A percentile compares a stretch with the other conserved stretches of the same genome.
Evolutionary conservation across 2,113 vertebrate genomes (phyloP).

Genomic region (Odontesthes bonariensis): DNA sequence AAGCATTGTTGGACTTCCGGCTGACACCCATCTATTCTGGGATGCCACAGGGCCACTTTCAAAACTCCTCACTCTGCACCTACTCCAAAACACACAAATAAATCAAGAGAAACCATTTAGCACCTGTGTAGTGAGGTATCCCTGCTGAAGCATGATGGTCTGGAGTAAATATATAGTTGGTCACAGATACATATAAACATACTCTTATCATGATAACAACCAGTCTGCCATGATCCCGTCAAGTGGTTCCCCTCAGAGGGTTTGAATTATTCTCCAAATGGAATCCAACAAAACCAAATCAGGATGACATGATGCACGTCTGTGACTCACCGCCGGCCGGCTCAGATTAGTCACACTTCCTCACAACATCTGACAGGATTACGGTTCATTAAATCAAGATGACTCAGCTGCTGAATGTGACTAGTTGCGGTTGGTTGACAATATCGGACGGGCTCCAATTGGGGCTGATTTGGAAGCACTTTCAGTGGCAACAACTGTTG

Average conservation of each 20-base stretch:
- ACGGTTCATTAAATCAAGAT: slow-evolving; percentile 49
- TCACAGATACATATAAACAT: slow-evolving; percentile 2
- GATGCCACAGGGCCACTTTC: slow-evolving; percentile 33
- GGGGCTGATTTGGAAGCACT: slow-evolving; percentile 19
- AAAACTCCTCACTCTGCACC: slow-evolving; percentile 34
- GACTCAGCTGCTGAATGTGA: slow-evolving; percentile 50
- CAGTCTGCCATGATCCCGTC: background rate
- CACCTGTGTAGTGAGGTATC: slow-evolving; percentile 42
- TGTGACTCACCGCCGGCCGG: slow-evolving; percentile 54
- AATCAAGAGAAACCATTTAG: slow-evolving; percentile 42
- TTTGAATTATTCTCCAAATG: slow-evolving; percentile 25
- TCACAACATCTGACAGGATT: slow-evolving; percentile 37
- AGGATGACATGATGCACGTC: slow-evolving; percentile 25
- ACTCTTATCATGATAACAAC: slow-evolving; percentile 24
- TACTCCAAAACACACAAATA: slow-evolving; percentile 53
- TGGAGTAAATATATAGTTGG: slow-evolving; percentile 18
- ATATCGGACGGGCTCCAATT: background rate
- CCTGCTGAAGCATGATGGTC: background rate
- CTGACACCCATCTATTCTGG: slow-evolving; percentile 59
- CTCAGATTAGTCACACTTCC: slow-evolving; percentile 70
- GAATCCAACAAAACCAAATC: slow-evolving; percentile 28
- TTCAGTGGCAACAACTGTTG: slow-evolving; percentile 34
- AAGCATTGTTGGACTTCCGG: slow-evolving; percentile 34
- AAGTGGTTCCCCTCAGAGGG: slow-evolving; percentile 19
- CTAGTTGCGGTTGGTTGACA: slow-evolving; percentile 30